phyloP scores from a whole-genome alignment of 2,888 invertebrate genomes.

The Plebejus melissa region DNA sequence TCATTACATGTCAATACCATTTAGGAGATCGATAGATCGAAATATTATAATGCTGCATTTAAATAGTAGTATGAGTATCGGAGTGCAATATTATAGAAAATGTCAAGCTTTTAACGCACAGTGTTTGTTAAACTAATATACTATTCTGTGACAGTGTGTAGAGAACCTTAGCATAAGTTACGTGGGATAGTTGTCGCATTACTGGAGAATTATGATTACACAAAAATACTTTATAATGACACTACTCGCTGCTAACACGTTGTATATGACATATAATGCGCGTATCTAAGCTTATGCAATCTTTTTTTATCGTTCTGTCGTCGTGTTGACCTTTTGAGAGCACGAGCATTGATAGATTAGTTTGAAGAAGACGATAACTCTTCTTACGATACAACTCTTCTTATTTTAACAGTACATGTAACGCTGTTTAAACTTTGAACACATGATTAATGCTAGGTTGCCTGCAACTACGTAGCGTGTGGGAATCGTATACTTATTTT shows the following conservation, averaged over 20 bases:
- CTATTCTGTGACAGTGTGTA: not conserved
- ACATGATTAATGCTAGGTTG: not conserved
- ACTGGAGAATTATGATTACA: not conserved
- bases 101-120: not conserved
- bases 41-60: not conserved
- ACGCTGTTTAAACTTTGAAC: not conserved
- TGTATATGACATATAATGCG: not conserved
- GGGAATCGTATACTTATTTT: not conserved
- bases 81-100: not conserved
- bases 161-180: not conserved
- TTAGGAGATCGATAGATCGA: not conserved
- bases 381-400: not conserved
- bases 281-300: not conserved
- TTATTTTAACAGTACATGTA: not conserved
- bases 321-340: conserved; percentile 11
- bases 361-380: not conserved
- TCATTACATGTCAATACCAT: too few relatives aligned
- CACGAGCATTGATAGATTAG: not conserved
- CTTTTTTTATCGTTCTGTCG: not conserved
- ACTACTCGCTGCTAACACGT: not conserved
- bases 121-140: not conserved
- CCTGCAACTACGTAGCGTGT: not conserved
- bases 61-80: not conserved
- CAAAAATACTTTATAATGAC: conserved; percentile 13
- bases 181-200: conserved; percentile 16